Base-by-base conservation (phyloP, 1,140 invertebrate genomes). In the Sminthurinus signatus region DNA sequence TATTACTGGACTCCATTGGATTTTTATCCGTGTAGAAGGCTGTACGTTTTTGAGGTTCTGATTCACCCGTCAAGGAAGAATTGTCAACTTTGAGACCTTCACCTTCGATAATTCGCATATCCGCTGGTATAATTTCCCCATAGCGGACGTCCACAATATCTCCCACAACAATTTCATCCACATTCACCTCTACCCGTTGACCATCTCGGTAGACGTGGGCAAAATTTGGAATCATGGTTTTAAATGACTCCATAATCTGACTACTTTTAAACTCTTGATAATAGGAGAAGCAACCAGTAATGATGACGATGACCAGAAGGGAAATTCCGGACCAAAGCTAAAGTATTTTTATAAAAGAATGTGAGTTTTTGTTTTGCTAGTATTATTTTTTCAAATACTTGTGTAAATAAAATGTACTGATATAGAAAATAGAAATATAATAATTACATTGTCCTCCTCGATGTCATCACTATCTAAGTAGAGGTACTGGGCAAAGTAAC, bases 231-330 rank as follows among this genome's bases (percentile, higher is more conserved):
- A 25, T 48, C 44, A 48, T 48, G 8, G 4, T 48, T 25, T 25
- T n/a, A 48, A 48, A 48, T 8, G 44, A 48, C 23, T 48, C 44
- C 17, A 19, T 10, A 10, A 48, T 19, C 19, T 25, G 5, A 67
- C 89, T 91, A 73, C 89, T 93, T 80, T 96, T 96, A 79, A 88
- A 91, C 81, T 97, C 93, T 36, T 97, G 94, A 78, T 96, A 97
- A 81, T 96, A 97, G 69, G 93, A 96, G 83, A 96, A 96, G 78
- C 91, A 88, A 76, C 93, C 93, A 74, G 93, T 96, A 72, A 98
- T 88, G 78, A 96, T 90, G 61, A 97, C 93, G 71, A 97, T 94
- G 78, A 88, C 88, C 72, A 92, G 86, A 79, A 97, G 82, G 75
- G 96, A 92, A 78, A 96, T 87, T 76, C 93, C 93, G 75, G 96